Evolutionary conservation across 2,797 vertebrate genomes (phyloP).

Genomic region (Onychomys arenicola): DNA sequence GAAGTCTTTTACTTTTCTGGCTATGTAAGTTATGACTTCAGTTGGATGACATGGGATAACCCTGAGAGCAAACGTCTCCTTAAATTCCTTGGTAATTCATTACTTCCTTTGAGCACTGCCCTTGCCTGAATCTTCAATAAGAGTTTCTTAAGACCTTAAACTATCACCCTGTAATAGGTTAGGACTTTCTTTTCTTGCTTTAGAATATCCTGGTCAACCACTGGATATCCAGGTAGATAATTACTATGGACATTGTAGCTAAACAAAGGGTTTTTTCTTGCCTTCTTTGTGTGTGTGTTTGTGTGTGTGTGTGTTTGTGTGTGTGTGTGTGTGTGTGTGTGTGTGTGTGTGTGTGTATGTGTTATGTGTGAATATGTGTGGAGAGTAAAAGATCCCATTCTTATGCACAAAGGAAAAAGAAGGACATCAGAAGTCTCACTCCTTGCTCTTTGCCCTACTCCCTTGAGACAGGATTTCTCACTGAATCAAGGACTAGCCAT

Average conservation of each 20-base stretch:
- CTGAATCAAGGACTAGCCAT: background rate
- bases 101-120: background rate
- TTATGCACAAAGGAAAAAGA: background rate
- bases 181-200: background rate
- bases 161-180: background rate
- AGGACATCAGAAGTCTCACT: background rate
- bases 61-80: background rate
- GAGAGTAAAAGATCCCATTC: background rate
- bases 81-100: rapidly evolving
- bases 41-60: background rate
- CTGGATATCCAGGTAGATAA: background rate
- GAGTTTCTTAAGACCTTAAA: background rate
- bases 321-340: background rate
- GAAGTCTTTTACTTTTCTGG: background rate
- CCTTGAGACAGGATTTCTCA: background rate
- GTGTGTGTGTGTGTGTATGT: background rate
- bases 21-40: rapidly evolving
- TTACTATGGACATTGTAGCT: background rate
- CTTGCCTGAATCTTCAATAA: background rate
- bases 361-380: too few relatives aligned
- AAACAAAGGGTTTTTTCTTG: background rate
- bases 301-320: background rate
- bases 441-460: background rate
- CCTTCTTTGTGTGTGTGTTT: too few relatives aligned
- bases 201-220: background rate